Conservation (phyloP, 2,888 invertebrate genomes). For the Mesorhabditis belari region DNA sequence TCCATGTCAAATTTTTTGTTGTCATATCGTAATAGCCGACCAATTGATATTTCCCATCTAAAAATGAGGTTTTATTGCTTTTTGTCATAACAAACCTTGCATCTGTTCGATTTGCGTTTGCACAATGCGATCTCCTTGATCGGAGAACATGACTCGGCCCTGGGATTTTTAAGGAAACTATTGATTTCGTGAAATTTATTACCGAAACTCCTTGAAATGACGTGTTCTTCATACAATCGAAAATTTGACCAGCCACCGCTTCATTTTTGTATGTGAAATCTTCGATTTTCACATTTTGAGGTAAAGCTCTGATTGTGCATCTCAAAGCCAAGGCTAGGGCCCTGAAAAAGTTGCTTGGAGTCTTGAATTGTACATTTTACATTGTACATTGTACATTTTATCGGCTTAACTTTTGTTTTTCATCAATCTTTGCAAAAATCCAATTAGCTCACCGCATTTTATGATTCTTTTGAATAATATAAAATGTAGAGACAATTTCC, state of each 20-base stretch:
- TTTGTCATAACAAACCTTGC: constrained; percentile 55
- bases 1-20: constrained; percentile 85
- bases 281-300: constrained; percentile 75
- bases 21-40: constrained; percentile 93
- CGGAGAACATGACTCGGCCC: constrained; percentile 96
- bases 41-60: constrained; percentile 82
- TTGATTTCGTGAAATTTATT: constrained; percentile 54
- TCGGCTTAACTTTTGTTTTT: no score
- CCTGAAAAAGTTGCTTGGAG: constrained; percentile 29
- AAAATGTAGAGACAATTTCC: neutral
- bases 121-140: constrained; percentile 89
- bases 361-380: neutral
- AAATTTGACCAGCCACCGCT: constrained; percentile 87
- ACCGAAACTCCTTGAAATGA: constrained; percentile 96
- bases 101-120: constrained; percentile 96
- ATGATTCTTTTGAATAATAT: no score
- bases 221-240: constrained; percentile 95
- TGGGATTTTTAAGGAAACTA: constrained; percentile 54
- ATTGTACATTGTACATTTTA: no score
- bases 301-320: constrained; percentile 83
- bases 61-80: constrained; percentile 9
- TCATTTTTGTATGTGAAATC: constrained; percentile 93
- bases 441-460: no score
- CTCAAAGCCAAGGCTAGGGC: constrained; percentile 94
- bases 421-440: no score